Evolutionary conservation across 2,113 vertebrate species (phyloP).

Genomic region (Picathartes gymnocephalus): DNA sequence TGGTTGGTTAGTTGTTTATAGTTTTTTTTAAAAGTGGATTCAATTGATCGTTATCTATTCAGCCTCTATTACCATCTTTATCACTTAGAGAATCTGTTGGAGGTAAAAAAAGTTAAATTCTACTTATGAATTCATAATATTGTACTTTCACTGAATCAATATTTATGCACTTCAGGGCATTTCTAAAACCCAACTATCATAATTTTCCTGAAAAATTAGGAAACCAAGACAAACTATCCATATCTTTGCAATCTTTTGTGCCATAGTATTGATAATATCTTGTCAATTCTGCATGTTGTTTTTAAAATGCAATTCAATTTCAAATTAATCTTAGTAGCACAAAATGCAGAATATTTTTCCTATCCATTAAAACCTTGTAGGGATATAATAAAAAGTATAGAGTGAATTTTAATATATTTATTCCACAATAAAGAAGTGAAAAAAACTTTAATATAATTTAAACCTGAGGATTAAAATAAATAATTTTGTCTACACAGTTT

Average conservation of each 20-base stretch:
- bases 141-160: neutral
- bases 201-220: neutral
- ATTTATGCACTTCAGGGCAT: neutral
- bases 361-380: neutral
- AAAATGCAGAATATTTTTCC: neutral
- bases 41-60: neutral
- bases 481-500: neutral
- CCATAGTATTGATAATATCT: neutral
- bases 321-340: neutral
- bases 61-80: neutral
- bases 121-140: neutral
- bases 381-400: neutral
- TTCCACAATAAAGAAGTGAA: neutral
- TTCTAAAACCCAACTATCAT: neutral
- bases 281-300: neutral
- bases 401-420: neutral
- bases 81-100: neutral
- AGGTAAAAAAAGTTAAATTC: neutral
- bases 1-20: neutral
- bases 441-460: neutral
- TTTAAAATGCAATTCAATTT: neutral
- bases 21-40: neutral
- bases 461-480: neutral
- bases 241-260: neutral
- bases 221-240: neutral